Base-by-base conservation (phyloP, 2,888 invertebrate species). In the Lypha dubia region DNA sequence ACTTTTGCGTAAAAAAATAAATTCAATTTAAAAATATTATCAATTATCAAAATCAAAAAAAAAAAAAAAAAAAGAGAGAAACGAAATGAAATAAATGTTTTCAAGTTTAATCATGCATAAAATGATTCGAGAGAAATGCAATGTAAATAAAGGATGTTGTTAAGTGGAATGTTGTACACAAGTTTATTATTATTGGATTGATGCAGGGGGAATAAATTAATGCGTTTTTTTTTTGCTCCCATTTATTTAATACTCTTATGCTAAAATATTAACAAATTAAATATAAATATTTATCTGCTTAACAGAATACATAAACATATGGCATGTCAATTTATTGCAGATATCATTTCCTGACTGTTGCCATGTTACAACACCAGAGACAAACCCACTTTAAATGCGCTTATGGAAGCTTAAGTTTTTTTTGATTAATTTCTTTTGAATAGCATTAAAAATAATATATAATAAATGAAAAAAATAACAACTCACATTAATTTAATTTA, bases 41-140 rank as follows among this genome's bases (percentile, higher is more conserved):
- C 53, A 53, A 65, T 75, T 75, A 51, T n/a, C n/a, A n/a, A n/a
- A n/a, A 28, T 24, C 13, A 41, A 17, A 63, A 75, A 63, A 38
- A 41, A 20, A 20, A 41, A 53, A 32, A 22, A 22, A 44, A 63
- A 75, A 63, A 38, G 28, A 20, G n/a, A 41, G 44, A 32, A 22
- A 22, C 32, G 15, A n/a, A 41, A 41, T 6, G 5, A 46, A 49
- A 35, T 76, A 41, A 56, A 58, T 76, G 58, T 58, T 65, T 63
- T 76, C 46, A 58, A 38, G 38, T 60, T 73, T 41, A 79, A 73
- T 79, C 79, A 79, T 20, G 60, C 79, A 73, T 56, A 73, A 79
- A 79, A 79, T 56, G 65, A 49, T 58, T 58, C 58, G 9, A 73
- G 56, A 46, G 65, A 49, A 68, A 53, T 56, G 15, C 22, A 65